Evolutionary conservation across 2,113 vertebrate genomes (phyloP).

Genomic region (Aptenodytes patagonicus): DNA sequence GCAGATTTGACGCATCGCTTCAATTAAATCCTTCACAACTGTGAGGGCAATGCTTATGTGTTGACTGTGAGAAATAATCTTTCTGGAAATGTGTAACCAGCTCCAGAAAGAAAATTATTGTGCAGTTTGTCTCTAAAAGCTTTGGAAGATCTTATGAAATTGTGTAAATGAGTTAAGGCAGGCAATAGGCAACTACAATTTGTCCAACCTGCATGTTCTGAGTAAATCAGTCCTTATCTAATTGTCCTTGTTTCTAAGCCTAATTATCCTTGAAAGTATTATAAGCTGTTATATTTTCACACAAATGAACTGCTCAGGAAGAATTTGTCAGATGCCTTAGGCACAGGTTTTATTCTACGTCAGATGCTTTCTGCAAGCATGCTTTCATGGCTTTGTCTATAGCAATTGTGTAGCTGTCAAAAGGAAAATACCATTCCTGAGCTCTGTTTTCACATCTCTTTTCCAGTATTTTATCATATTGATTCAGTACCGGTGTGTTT

Average conservation of each 20-base stretch:
- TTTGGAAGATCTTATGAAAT: not conserved
- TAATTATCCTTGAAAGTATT: constrained; percentile 36
- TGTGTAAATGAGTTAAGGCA: not conserved
- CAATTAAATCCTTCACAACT: not conserved
- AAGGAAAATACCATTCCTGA: not conserved
- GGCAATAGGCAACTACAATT: not conserved
- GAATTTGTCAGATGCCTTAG: not conserved
- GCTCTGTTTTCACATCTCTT: not conserved
- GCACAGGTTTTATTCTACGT: not conserved
- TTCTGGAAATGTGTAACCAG: not conserved
- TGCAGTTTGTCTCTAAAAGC: not conserved
- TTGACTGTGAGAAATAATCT: not conserved
- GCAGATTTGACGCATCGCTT: not conserved
- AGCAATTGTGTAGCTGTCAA: not conserved
- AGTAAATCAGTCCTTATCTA: constrained; percentile 17
- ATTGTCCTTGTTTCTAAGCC: constrained; percentile 9
- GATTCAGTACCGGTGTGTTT: not conserved
- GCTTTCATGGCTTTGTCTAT: not conserved
- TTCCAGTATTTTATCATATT: not conserved
- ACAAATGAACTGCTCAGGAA: not conserved
- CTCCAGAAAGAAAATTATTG: not conserved
- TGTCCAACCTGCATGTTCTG: not conserved
- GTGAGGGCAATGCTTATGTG: not conserved
- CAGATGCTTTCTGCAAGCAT: not conserved
- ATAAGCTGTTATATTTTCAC: not conserved